phyloP scores from a whole-genome alignment of 2,797 vertebrate genomes.

The Sebastolobus alascanus region DNA sequence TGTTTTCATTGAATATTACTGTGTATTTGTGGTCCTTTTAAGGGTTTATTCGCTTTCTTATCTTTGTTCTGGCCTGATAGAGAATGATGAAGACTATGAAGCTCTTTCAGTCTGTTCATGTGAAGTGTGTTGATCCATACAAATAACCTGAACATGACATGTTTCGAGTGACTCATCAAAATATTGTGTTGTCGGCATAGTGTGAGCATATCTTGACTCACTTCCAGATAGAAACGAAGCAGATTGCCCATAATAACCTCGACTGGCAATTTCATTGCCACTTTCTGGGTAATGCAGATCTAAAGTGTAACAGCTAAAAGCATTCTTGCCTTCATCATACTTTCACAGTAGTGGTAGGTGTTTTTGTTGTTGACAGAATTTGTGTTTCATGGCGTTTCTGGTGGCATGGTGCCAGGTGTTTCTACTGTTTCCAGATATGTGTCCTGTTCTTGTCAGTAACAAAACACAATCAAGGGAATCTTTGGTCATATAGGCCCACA shows the following conservation, averaged over 20 bases:
- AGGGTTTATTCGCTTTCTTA: neutral
- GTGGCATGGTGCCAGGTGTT: too few relatives aligned
- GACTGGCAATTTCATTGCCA: neutral
- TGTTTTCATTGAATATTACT: neutral
- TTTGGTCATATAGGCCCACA: neutral
- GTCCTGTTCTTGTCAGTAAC: neutral
- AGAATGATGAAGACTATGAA: neutral
- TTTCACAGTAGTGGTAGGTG: neutral
- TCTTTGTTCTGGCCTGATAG: too few relatives aligned
- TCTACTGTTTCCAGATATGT: neutral
- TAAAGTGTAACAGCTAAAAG: neutral
- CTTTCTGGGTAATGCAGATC: conserved; percentile 4
- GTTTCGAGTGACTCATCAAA: neutral
- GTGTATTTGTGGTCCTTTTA: neutral
- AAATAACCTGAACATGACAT: neutral
- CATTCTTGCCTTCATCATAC: neutral
- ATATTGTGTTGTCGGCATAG: neutral
- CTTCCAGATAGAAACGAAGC: neutral
- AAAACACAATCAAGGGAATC: neutral
- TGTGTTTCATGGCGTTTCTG: neutral
- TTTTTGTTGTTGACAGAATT: neutral
- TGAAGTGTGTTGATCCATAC: neutral
- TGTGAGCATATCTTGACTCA: neutral
- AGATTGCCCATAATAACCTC: neutral
- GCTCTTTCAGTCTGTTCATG: neutral